phyloP scores from a whole-genome alignment of 2,888 invertebrate genomes.

The Standfussiana lucernea region DNA sequence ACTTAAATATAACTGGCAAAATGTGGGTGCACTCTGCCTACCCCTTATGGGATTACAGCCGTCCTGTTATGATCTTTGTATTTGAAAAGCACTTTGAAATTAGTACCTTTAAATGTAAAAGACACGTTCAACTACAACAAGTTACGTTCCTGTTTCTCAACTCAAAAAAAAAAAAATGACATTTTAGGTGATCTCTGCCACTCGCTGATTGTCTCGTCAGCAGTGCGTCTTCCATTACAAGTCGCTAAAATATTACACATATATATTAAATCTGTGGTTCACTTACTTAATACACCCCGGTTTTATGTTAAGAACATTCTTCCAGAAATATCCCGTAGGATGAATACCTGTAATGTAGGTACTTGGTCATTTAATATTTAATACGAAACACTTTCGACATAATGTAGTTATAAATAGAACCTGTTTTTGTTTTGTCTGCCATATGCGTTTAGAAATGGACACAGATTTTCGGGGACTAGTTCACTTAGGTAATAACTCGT shows the following conservation, averaged over 20 bases:
- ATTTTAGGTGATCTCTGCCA: conserved; percentile 12
- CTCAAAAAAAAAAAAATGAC: no score
- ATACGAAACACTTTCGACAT: conserved; percentile 13
- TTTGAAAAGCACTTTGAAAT: not conserved
- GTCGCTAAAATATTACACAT: not conserved
- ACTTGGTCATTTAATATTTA: conserved; percentile 42
- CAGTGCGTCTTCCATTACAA: conserved; percentile 6
- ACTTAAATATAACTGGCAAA: no score
- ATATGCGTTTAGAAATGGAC: conserved; percentile 8
- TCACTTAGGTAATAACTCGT: conserved; percentile 21
- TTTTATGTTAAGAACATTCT: conserved; percentile 34
- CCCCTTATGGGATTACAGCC: not conserved
- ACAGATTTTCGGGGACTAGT: conserved; percentile 28
- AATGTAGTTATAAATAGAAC: conserved; percentile 17
- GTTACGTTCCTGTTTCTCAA: not conserved
- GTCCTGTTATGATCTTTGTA: not conserved
- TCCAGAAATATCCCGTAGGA: conserved; percentile 34
- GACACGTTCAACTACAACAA: not conserved
- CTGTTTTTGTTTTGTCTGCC: conserved; percentile 18
- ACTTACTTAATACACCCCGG: conserved; percentile 32
- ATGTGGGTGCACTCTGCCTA: not conserved
- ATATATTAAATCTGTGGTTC: conserved; percentile 42
- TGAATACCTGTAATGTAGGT: conserved; percentile 24
- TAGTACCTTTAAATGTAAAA: not conserved
- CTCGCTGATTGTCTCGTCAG: conserved; percentile 9